These are phyloP conservation scores for Luffia ferchaultella DNA, from an alignment of 2,888 invertebrate genomes.

Conservation along the genomic window DNA sequence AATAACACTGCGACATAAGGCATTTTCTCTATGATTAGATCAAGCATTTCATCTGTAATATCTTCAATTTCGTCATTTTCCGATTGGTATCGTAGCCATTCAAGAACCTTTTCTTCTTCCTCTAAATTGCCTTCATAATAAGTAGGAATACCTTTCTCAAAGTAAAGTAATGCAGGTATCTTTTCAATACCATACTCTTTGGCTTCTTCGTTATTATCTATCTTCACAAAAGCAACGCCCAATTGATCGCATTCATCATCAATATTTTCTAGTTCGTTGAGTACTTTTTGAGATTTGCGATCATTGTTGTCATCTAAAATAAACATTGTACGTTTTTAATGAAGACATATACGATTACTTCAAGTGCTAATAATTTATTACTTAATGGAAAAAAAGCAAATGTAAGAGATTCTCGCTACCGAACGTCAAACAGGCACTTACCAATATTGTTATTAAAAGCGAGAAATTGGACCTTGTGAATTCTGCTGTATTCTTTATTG, in stretches of 20 bases:
- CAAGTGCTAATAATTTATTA: too few relatives aligned
- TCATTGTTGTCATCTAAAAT: conserved; percentile 86
- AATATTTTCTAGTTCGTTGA: conserved; percentile 91
- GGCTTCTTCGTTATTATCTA: conserved; percentile 90
- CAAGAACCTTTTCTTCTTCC: conserved; percentile 87
- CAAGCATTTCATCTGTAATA: conserved; percentile 93
- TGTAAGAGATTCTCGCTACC: too few relatives aligned
- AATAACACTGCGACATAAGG: conserved; percentile 89
- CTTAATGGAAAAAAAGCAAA: too few relatives aligned
- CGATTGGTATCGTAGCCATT: conserved; percentile 85
- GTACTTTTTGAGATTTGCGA: conserved; percentile 82
- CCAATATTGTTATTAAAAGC: too few relatives aligned
- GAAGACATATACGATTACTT: too few relatives aligned
- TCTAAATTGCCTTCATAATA: conserved; percentile 85
- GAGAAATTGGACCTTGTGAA: too few relatives aligned
- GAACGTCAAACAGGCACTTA: too few relatives aligned
- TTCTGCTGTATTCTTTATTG: too few relatives aligned
- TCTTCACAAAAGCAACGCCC: conserved; percentile 91
- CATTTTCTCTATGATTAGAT: conserved; percentile 87
- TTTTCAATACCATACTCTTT: conserved; percentile 91
- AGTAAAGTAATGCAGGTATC: conserved; percentile 85
- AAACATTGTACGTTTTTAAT: too few relatives aligned
- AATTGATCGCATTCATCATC: conserved; percentile 91
- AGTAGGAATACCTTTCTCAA: conserved; percentile 79
- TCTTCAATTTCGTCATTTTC: conserved; percentile 93